phyloP scores from a whole-genome alignment of 2,113 vertebrate genomes.

The Gracilinanus agilis region DNA sequence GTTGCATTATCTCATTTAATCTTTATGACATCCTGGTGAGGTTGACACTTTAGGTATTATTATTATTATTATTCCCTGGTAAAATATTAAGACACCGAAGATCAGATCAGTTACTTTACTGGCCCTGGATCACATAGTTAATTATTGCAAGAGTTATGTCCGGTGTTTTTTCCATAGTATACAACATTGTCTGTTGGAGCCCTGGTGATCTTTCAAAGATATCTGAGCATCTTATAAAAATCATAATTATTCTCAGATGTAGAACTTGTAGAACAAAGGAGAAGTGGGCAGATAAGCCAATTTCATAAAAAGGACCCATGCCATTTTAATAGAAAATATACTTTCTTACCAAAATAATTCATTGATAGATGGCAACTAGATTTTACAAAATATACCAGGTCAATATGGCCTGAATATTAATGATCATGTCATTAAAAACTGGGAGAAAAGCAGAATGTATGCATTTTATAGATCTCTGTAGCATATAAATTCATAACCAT shows the following conservation, averaged over 20 bases:
- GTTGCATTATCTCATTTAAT: neutral
- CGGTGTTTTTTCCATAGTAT: neutral
- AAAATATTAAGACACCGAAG: neutral
- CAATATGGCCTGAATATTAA: neutral
- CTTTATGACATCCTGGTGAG: neutral
- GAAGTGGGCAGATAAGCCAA: neutral
- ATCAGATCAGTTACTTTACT: neutral
- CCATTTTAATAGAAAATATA: neutral
- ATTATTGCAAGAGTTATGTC: neutral
- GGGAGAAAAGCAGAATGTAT: neutral
- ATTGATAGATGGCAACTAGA: neutral
- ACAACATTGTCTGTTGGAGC: neutral
- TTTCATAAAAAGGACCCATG: neutral
- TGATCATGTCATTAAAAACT: neutral
- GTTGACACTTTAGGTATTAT: neutral
- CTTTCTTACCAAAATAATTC: neutral
- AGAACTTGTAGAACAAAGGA: neutral
- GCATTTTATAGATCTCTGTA: neutral
- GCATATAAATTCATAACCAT: neutral
- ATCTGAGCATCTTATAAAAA: neutral
- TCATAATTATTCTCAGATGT: neutral
- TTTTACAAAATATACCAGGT: neutral
- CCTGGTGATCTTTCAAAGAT: neutral
- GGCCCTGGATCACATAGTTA: neutral
- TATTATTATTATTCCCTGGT: neutral